A percentile compares a stretch with the other conserved stretches of the same genome.
These are phyloP conservation scores for Paramuricea clavata DNA, from an alignment of 92 coral and sea anemone genomes.

Conservation along the genomic window DNA sequence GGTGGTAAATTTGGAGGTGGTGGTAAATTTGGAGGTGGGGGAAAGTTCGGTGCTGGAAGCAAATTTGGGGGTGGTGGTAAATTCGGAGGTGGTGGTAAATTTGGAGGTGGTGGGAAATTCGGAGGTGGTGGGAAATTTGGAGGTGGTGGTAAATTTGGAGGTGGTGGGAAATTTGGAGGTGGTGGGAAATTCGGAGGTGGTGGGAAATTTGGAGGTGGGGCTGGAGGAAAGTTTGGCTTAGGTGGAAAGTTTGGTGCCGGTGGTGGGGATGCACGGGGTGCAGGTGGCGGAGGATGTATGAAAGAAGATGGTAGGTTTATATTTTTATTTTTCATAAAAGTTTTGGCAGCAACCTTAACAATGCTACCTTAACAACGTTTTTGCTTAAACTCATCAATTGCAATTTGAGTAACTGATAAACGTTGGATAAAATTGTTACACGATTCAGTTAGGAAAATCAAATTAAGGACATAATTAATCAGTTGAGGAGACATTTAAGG, in stretches of 20 bases:
- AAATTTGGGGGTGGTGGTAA: background rate
- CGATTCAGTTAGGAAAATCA: background rate
- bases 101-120: background rate
- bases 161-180: background rate
- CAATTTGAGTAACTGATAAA: no score
- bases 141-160: background rate
- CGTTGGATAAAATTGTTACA: no score
- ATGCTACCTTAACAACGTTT: no score
- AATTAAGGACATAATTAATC: no score
- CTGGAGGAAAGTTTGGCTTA: no score
- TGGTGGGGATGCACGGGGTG: background rate
- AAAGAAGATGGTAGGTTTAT: conserved; percentile 15
- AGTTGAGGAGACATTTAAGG: no score
- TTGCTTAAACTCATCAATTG: no score
- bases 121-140: background rate
- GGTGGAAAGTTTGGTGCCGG: background rate
- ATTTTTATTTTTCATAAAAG: background rate
- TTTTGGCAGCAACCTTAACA: no score
- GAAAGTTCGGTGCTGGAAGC: background rate
- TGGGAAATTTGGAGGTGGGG: background rate
- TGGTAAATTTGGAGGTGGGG: background rate
- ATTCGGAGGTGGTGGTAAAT: background rate
- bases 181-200: background rate
- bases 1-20: background rate
- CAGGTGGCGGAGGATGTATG: background rate